Conservation (phyloP, 2,113 vertebrate species). For the Eonycteris spelaea region DNA sequence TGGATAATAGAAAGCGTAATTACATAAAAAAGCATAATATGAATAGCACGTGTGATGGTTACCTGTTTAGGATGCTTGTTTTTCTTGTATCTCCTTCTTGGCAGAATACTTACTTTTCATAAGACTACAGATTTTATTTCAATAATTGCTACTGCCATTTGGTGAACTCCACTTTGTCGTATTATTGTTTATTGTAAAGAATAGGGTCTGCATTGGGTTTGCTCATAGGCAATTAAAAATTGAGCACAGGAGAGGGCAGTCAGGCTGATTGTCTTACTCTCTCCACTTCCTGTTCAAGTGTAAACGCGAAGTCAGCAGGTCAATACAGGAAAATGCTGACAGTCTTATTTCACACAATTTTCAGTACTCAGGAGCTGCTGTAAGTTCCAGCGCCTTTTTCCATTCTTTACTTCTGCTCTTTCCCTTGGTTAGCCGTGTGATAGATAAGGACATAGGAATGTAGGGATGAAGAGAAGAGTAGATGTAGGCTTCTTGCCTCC, state of each 20-base stretch:
- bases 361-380: neutral
- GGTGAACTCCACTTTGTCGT: neutral
- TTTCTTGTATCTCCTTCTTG: neutral
- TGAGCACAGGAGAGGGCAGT: neutral
- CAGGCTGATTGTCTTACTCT: neutral
- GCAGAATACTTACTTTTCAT: neutral
- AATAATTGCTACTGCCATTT: neutral
- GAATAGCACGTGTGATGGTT: neutral
- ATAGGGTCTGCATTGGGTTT: neutral
- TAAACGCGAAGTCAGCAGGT: neutral
- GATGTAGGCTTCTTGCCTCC: neutral
- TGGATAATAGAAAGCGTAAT: neutral
- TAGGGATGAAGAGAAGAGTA: neutral
- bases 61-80: neutral
- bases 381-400: neutral
- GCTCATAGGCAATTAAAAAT: neutral
- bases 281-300: neutral
- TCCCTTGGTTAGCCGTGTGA: neutral
- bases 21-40: neutral
- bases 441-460: neutral
- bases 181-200: neutral
- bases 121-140: neutral
- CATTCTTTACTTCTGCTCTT: neutral
- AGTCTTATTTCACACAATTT: neutral
- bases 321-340: neutral